Conservation (phyloP, 2,797 vertebrate genomes). For the Bradypus variegatus region DNA sequence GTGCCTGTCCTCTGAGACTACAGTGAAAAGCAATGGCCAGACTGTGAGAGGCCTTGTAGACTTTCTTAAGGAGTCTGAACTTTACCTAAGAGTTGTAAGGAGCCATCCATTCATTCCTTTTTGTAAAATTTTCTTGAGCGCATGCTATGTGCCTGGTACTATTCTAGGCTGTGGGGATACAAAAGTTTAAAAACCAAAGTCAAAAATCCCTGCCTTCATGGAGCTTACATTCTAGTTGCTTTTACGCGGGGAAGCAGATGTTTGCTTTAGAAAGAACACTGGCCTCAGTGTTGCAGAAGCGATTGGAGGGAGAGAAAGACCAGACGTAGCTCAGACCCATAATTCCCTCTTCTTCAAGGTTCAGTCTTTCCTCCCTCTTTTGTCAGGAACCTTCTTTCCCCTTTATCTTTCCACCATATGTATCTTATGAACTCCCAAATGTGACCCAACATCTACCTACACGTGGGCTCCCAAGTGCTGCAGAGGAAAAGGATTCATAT, state of each 20-base stretch:
- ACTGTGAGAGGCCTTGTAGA: neutral
- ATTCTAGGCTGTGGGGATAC: neutral
- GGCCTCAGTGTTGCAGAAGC: neutral
- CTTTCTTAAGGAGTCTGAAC: neutral
- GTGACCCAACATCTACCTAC: neutral
- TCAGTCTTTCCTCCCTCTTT: neutral
- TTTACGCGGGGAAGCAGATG: neutral
- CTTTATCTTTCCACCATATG: neutral
- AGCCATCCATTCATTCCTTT: neutral
- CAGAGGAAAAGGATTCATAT: neutral
- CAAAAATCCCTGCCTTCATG: neutral
- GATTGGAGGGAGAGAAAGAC: neutral
- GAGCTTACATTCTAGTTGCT: neutral
- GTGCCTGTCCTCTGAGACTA: neutral
- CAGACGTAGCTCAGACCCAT: neutral
- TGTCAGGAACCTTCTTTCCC: neutral
- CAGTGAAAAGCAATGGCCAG: neutral
- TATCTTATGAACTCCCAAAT: neutral
- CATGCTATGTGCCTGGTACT: neutral
- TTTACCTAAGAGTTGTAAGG: neutral
- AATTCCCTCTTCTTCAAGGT: neutral
- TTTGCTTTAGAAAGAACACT: neutral
- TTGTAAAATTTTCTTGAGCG: neutral
- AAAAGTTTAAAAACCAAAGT: constrained; percentile 21
- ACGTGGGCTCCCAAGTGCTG: neutral